Evolutionary conservation across 23 tunicate genomes (phyloP).

Genomic region (Pegea sp.): DNA sequence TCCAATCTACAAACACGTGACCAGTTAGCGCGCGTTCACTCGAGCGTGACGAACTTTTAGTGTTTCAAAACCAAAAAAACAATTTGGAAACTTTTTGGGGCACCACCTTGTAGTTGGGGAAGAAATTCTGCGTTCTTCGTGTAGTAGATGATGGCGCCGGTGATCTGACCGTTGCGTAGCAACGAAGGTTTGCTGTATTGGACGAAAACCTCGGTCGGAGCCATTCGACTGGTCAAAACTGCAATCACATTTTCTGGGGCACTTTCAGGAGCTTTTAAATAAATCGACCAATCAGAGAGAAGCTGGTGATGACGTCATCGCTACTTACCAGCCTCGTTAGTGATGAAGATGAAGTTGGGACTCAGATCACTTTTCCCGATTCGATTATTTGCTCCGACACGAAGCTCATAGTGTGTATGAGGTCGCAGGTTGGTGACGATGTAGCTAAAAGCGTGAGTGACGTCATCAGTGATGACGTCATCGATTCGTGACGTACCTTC

Average conservation of each 20-base stretch:
- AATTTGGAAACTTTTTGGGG: not conserved
- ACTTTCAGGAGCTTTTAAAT: slow-evolving; percentile 33
- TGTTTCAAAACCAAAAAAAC: not conserved
- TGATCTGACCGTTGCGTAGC: slow-evolving; percentile 37
- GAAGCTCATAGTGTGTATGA: slow-evolving; percentile 31
- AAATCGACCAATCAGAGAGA: too few species aligned
- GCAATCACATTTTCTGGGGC: slow-evolving; percentile 30
- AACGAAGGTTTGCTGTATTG: too few species aligned
- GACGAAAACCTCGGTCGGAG: too few species aligned
- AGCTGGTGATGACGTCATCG: too few species aligned
- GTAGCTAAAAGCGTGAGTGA: slow-evolving; percentile 39
- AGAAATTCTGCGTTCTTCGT: slow-evolving; percentile 26
- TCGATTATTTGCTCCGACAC: slow-evolving; percentile 39
- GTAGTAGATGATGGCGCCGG: slow-evolving; percentile 34
- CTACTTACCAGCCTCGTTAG: slow-evolving; percentile 49
- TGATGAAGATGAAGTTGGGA: slow-evolving; percentile 12
- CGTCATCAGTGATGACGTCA: not conserved
- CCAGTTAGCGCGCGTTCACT: not conserved
- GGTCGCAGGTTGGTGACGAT: slow-evolving; percentile 36
- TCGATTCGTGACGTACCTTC: not conserved
- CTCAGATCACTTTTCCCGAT: slow-evolving; percentile 51
- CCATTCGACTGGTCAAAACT: slow-evolving; percentile 13
- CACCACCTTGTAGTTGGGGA: too few species aligned
- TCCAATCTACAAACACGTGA: too few species aligned
- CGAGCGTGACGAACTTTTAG: not conserved